These are phyloP conservation scores for Halisarca cf. caerulea DNA, from an alignment of 37 sponge, comb jelly and placozoan genomes.

Conservation along the genomic window DNA sequence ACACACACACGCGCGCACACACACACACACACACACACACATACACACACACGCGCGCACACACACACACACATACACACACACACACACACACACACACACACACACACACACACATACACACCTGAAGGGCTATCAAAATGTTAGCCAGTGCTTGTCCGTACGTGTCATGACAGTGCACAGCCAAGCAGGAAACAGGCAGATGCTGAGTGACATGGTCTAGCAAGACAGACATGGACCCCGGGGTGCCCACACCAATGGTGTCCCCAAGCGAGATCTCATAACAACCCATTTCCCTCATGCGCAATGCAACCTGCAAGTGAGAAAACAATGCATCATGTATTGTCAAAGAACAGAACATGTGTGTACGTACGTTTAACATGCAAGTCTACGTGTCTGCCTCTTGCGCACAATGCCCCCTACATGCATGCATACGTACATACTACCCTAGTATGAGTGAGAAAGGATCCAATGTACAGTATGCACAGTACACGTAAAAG, in stretches of 20 bases:
- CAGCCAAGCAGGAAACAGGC: conserved; percentile 73
- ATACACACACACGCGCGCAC: not conserved
- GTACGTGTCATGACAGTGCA: conserved; percentile 98
- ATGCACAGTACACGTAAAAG: too few relatives aligned
- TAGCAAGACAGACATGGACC: conserved; percentile 76
- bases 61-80: too few relatives aligned
- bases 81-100: too few relatives aligned
- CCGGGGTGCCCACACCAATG: conserved; percentile 96
- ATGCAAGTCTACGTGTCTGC: too few relatives aligned
- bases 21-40: conserved; percentile 12
- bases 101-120: not conserved
- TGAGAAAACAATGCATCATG: not conserved
- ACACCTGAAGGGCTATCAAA: conserved; percentile 72
- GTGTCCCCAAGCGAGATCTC: conserved; percentile 99
- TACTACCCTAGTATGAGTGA: too few relatives aligned
- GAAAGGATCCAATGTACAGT: too few relatives aligned
- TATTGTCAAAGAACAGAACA: too few relatives aligned
- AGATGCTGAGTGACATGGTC: conserved; percentile 51
- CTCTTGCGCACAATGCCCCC: too few relatives aligned
- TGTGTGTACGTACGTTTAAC: too few relatives aligned
- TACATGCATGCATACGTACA: too few relatives aligned
- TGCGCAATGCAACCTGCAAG: conserved; percentile 74
- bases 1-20: not conserved
- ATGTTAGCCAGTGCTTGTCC: conserved; percentile 98
- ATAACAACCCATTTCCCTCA: conserved; percentile 92